Percentiles rank a stretch among this genome's conserved stretches.
These are phyloP conservation scores for honey bee (Apis mellifera) DNA, from an alignment of 1,140 invertebrate genomes.

Conservation along the genomic window DNA sequence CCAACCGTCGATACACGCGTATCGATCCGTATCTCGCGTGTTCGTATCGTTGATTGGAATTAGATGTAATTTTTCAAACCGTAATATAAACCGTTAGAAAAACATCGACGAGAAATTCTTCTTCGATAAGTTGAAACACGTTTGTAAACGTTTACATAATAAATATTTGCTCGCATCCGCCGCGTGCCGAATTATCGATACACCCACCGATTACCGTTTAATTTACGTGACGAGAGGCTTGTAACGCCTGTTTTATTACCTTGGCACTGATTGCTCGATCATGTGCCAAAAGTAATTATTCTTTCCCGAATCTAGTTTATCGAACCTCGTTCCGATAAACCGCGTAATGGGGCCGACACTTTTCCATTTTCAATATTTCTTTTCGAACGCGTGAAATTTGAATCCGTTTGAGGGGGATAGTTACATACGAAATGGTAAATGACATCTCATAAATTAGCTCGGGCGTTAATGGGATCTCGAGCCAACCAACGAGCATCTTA, in stretches of 20 bases:
- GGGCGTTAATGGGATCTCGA: not conserved
- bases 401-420: not conserved
- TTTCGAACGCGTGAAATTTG: not conserved
- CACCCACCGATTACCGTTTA: slow-evolving; percentile 20
- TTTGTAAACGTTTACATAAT: slow-evolving; percentile 36
- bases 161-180: slow-evolving; percentile 10
- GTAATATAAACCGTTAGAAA: not conserved
- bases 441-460: slow-evolving; percentile 9
- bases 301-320: slow-evolving; percentile 39
- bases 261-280: slow-evolving; percentile 27
- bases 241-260: slow-evolving; percentile 37
- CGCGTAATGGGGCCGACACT: not conserved
- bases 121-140: not conserved
- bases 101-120: not conserved
- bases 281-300: slow-evolving; percentile 39
- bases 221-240: slow-evolving; percentile 16
- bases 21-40: too few species aligned
- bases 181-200: slow-evolving; percentile 2
- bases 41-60: not conserved
- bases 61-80: not conserved
- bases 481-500: not conserved
- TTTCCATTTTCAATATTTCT: not conserved
- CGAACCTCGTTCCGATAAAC: not conserved
- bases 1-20: not conserved
- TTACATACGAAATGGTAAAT: not conserved